Conservation (phyloP, 1,140 invertebrate species). For the Drosophila repleta region DNA sequence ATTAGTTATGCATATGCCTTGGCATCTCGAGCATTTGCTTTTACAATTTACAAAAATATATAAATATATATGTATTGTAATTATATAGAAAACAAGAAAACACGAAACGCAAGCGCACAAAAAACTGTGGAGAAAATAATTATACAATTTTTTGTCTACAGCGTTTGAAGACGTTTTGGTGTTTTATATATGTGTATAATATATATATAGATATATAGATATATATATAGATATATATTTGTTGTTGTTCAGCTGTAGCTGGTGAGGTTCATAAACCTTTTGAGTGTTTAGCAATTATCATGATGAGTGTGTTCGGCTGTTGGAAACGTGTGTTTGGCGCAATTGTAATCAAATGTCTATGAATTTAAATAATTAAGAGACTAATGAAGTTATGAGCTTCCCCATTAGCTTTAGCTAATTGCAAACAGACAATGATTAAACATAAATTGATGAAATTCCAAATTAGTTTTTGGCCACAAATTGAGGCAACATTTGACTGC, state of each 20-base stretch:
- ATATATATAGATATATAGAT: constrained; percentile 31
- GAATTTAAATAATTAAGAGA: background rate
- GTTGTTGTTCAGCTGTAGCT: constrained; percentile 16
- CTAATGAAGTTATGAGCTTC: background rate
- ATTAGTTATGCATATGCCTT: background rate
- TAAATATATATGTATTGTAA: background rate
- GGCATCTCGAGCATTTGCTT: no score
- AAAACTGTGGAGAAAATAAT: constrained; percentile 2
- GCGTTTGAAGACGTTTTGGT: constrained; percentile 1
- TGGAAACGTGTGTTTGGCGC: background rate
- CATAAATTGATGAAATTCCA: no score
- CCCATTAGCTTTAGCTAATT: background rate
- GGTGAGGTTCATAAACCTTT: constrained; percentile 57
- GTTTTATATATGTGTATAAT: constrained; percentile 6
- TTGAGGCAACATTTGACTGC: no score
- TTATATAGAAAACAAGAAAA: constrained; percentile 1
- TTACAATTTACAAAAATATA: no score
- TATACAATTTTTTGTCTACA: background rate
- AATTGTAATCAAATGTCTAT: constrained; percentile 10
- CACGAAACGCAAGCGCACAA: background rate
- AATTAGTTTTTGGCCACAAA: no score
- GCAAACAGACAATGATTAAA: background rate
- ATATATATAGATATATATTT: constrained; percentile 10
- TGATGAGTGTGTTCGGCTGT: constrained; percentile 20
- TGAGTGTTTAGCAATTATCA: constrained; percentile 59